Conservation (phyloP, 2,888 invertebrate genomes). For the Tortrix viridana region DNA sequence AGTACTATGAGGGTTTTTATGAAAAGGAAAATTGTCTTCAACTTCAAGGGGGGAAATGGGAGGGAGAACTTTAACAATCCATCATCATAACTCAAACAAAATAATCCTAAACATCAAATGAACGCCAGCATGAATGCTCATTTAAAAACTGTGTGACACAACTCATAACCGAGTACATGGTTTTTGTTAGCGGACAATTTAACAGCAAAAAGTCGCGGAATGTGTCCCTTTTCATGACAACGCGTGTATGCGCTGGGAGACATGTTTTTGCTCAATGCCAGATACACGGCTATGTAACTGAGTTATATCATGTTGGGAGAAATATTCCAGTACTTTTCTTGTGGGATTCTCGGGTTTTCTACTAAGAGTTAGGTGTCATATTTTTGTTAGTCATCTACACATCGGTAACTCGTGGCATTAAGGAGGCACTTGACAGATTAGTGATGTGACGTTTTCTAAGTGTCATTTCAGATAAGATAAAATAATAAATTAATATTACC, state of each 20-base stretch:
- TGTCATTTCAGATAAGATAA: too few relatives aligned
- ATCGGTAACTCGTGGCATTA: too few relatives aligned
- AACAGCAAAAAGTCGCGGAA: slow-evolving; percentile 12
- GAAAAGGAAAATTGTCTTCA: too few relatives aligned
- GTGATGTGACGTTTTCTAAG: too few relatives aligned
- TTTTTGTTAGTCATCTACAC: too few relatives aligned
- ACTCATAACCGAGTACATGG: slow-evolving; percentile 19
- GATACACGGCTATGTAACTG: slow-evolving; percentile 18
- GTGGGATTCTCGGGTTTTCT: too few relatives aligned
- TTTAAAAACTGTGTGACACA: slow-evolving; percentile 9
- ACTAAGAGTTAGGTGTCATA: too few relatives aligned
- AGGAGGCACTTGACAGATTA: too few relatives aligned
- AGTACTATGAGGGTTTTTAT: too few relatives aligned
- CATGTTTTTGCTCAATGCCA: slow-evolving; percentile 14
- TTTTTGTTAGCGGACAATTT: slow-evolving; percentile 15
- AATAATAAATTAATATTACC: too few relatives aligned
- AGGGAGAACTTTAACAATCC: too few relatives aligned
- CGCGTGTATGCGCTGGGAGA: background rate
- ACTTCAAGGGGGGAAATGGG: too few relatives aligned
- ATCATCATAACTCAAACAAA: background rate
- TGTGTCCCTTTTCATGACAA: slow-evolving; percentile 14
- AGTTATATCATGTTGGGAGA: slow-evolving; percentile 4
- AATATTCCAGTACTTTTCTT: background rate
- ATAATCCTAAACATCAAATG: background rate
- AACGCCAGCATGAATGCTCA: background rate